phyloP scores from a whole-genome alignment of 2,888 invertebrate genomes.

The Drosophila helvetica region DNA sequence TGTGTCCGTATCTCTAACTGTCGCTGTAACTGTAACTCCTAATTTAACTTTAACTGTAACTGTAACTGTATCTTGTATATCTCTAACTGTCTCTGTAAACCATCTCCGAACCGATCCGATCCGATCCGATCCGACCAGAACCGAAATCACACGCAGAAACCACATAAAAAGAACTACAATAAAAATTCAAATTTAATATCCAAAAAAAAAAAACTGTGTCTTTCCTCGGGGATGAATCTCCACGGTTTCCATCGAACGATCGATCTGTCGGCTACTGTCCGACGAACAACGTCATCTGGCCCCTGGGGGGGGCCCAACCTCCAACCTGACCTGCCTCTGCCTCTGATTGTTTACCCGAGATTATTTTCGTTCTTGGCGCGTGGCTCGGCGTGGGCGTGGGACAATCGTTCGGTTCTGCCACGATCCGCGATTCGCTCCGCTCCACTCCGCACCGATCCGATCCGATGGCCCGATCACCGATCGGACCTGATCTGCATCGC shows the following conservation, averaged over 20 bases:
- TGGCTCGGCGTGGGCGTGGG: constrained; percentile 74
- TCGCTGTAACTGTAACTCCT: constrained; percentile 23
- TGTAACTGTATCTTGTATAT: constrained; percentile 26
- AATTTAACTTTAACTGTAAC: constrained; percentile 25
- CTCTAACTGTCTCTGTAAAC: constrained; percentile 44
- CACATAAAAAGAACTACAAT: constrained; percentile 42
- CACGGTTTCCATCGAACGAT: constrained; percentile 4
- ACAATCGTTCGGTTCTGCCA: constrained; percentile 52
- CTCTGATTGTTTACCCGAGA: constrained; percentile 15
- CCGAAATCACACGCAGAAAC: constrained; percentile 30
- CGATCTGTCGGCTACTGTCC: constrained; percentile 8
- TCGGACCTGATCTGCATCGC: constrained; percentile 34
- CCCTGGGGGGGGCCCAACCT: background rate
- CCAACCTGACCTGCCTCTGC: background rate
- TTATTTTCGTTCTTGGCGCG: constrained; percentile 63
- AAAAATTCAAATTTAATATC: constrained; percentile 49
- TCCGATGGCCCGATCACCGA: constrained; percentile 5
- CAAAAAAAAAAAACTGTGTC: constrained; percentile 5
- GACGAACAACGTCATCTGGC: constrained; percentile 6
- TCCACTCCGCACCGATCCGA: constrained; percentile 10
- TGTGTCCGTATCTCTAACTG: constrained; percentile 37
- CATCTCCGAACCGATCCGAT: constrained; percentile 39
- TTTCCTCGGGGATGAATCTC: constrained; percentile 3
- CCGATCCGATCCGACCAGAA: constrained; percentile 36
- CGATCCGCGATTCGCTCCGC: constrained; percentile 14